These are phyloP conservation scores for Eupithecia pulchellata DNA, from an alignment of 2,888 invertebrate genomes.

Conservation along the genomic window DNA sequence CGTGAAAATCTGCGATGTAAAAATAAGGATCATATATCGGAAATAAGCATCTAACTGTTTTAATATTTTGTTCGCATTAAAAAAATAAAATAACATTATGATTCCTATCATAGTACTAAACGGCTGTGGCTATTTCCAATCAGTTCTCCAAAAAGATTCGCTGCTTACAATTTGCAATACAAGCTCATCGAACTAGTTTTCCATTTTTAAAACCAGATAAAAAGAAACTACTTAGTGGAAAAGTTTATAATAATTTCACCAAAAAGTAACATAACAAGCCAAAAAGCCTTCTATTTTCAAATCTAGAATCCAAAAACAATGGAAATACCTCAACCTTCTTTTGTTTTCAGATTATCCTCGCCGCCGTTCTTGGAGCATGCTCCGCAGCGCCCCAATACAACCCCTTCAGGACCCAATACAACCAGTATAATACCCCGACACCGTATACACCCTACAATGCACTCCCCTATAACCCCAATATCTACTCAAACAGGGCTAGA, in stretches of 20 bases:
- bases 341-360: slow-evolving; percentile 64
- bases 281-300: neutral
- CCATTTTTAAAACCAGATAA: neutral
- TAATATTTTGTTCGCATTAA: too few species aligned
- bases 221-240: neutral
- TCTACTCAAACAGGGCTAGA: slow-evolving; percentile 51
- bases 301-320: neutral
- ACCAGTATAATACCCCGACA: slow-evolving; percentile 38
- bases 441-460: slow-evolving; percentile 44
- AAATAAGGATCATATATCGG: too few species aligned
- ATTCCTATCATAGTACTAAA: too few species aligned
- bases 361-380: slow-evolving; percentile 65
- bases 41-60: too few species aligned
- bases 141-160: neutral
- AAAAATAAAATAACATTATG: too few species aligned
- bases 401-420: slow-evolving; percentile 53
- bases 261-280: neutral
- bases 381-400: slow-evolving; percentile 64
- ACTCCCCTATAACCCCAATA: slow-evolving; percentile 42
- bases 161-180: neutral
- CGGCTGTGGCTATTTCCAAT: neutral
- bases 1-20: too few species aligned
- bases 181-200: neutral
- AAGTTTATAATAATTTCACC: neutral
- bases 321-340: slow-evolving; percentile 2